Evolutionary conservation across 2,113 vertebrate genomes (phyloP).

Genomic region (Rhinopomastus cyanomelas): DNA sequence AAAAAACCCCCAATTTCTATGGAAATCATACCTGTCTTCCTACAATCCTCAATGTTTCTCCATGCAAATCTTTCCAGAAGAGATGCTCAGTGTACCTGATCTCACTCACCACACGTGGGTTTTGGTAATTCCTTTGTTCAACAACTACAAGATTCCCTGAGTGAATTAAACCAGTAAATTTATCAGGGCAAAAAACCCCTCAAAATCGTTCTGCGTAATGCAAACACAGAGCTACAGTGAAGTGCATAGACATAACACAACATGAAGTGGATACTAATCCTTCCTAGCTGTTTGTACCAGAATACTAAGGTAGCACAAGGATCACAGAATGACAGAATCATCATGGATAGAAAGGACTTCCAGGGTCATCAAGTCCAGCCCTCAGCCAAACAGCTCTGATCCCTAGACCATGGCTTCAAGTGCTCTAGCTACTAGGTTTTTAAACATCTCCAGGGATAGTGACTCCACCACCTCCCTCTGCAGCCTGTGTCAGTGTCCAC

Average conservation of each 20-base stretch:
- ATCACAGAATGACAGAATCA: too few species aligned
- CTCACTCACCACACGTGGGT: neutral
- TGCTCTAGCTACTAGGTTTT: too few species aligned
- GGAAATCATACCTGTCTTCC: slow-evolving; percentile 22
- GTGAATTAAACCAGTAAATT: neutral
- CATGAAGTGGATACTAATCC: neutral
- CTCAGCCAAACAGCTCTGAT: too few species aligned
- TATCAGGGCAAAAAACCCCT: neutral
- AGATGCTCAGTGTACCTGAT: neutral
- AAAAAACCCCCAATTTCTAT: slow-evolving; percentile 28
- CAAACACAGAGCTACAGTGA: neutral
- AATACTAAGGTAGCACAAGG: neutral
- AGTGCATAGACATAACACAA: neutral
- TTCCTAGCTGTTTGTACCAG: neutral
- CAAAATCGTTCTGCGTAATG: neutral
- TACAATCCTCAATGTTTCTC: neutral
- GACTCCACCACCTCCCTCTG: too few species aligned
- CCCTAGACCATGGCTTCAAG: too few species aligned
- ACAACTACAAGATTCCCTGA: neutral
- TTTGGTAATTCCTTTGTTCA: neutral
- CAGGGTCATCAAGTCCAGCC: too few species aligned
- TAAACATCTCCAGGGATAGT: too few species aligned
- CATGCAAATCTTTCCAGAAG: neutral
- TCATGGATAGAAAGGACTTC: too few species aligned
- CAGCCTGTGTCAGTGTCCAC: too few species aligned